These are phyloP conservation scores for Catocala fraxini DNA, from an alignment of 2,888 invertebrate species.

Conservation along the genomic window DNA sequence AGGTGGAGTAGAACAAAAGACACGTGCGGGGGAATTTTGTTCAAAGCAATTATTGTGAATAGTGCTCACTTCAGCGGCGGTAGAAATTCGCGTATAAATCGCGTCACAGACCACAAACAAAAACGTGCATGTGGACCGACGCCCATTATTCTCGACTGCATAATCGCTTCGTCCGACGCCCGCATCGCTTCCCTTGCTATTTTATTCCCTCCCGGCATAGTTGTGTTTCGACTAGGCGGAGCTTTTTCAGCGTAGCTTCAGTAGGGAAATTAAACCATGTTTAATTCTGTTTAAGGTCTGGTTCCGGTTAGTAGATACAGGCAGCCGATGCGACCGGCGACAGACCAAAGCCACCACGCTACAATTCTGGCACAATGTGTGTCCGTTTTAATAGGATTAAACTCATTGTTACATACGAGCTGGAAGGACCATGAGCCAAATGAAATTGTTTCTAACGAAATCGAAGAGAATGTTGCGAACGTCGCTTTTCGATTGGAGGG, in stretches of 20 bases:
- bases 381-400: conserved; percentile 86
- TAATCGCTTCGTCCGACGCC: conserved; percentile 87
- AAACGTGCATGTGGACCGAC: conserved; percentile 87
- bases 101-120: conserved; percentile 88
- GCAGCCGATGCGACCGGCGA: conserved; percentile 79
- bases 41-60: conserved; percentile 86
- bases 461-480: conserved; percentile 61
- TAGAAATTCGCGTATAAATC: conserved; percentile 87
- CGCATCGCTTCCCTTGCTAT: conserved; percentile 86
- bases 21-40: conserved; percentile 77
- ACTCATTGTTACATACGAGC: conserved; percentile 83
- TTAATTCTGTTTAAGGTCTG: conserved; percentile 85
- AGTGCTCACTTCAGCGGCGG: conserved; percentile 85
- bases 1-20: conserved; percentile 67
- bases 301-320: conserved; percentile 79
- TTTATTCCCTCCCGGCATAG: conserved; percentile 86
- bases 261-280: conserved; percentile 85
- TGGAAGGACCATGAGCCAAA: conserved; percentile 76
- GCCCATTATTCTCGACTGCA: conserved; percentile 87
- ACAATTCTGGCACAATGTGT: conserved; percentile 85
- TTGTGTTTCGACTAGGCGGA: conserved; percentile 83
- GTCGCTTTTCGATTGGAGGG: conserved; percentile 48
- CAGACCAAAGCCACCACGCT: conserved; percentile 84
- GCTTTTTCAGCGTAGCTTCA: conserved; percentile 75
- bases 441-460: conserved; percentile 77